These are phyloP conservation scores for Pseudoatta argentina DNA, from an alignment of 1,140 invertebrate genomes.

Conservation along the genomic window DNA sequence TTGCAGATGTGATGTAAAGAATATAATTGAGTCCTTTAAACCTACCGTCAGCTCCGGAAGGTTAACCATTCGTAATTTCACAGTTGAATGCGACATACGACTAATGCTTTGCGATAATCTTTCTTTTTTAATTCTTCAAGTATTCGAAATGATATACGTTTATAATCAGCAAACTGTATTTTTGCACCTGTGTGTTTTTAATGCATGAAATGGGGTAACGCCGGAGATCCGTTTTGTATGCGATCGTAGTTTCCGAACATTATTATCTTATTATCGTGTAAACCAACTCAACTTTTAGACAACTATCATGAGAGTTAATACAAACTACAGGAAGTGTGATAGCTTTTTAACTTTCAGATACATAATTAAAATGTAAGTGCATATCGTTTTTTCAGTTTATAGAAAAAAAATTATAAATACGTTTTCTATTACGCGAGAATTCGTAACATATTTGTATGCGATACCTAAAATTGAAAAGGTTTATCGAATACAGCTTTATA, in stretches of 20 bases:
- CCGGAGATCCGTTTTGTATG: background rate
- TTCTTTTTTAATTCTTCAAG: background rate
- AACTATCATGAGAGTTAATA: background rate
- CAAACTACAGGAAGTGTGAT: background rate
- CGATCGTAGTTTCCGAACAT: background rate
- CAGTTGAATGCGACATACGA: background rate
- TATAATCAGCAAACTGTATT: background rate
- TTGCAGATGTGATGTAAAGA: no score
- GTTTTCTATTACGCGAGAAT: background rate
- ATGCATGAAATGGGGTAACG: background rate
- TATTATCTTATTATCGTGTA: background rate
- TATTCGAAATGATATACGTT: background rate
- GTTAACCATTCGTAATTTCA: no score
- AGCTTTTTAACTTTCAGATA: background rate
- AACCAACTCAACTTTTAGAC: background rate
- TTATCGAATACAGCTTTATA: background rate
- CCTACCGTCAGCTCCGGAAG: no score
- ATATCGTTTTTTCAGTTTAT: background rate
- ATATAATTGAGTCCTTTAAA: no score
- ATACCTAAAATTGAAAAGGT: background rate
- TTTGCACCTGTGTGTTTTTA: background rate
- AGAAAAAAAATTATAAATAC: background rate
- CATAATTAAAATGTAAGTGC: background rate
- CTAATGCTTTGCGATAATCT: background rate
- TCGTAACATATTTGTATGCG: background rate